phyloP scores from a whole-genome alignment of 1,140 invertebrate genomes.

The Pseudachorutes palmiensis region DNA sequence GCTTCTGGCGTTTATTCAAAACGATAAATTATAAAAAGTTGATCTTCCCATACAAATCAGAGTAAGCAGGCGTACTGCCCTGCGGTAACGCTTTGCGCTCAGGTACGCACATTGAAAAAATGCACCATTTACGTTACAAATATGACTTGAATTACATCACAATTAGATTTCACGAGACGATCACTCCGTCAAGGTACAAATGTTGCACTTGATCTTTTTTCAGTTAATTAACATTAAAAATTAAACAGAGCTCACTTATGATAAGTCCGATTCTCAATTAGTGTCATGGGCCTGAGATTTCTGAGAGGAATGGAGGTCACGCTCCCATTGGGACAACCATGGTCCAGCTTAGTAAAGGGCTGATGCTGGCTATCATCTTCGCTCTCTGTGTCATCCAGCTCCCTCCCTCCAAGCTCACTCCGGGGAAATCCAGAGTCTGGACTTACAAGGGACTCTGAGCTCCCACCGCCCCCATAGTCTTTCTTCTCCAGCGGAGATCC shows the following conservation, averaged over 20 bases:
- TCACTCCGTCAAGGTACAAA: neutral
- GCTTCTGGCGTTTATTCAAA: no score
- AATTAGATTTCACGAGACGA: neutral
- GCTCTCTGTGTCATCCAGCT: neutral
- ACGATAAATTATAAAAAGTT: neutral
- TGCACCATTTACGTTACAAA: neutral
- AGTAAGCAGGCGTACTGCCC: no score
- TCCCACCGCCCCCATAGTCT: neutral
- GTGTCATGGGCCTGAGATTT: neutral
- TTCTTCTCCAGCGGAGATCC: neutral
- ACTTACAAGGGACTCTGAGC: conserved; percentile 4
- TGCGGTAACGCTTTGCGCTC: neutral
- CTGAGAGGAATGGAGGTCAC: conserved; percentile 10
- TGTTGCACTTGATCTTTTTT: neutral
- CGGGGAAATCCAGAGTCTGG: conserved; percentile 24
- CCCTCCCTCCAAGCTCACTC: conserved; percentile 1
- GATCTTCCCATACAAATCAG: neutral
- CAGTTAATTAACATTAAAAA: neutral
- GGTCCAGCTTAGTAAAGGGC: neutral
- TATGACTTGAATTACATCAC: neutral
- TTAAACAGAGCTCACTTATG: neutral
- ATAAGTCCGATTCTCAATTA: neutral
- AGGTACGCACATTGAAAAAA: neutral
- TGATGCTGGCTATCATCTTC: no score
- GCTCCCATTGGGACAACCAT: no score